Base-by-base conservation (phyloP, 1,140 invertebrate species). In the Musca vetustissima region DNA sequence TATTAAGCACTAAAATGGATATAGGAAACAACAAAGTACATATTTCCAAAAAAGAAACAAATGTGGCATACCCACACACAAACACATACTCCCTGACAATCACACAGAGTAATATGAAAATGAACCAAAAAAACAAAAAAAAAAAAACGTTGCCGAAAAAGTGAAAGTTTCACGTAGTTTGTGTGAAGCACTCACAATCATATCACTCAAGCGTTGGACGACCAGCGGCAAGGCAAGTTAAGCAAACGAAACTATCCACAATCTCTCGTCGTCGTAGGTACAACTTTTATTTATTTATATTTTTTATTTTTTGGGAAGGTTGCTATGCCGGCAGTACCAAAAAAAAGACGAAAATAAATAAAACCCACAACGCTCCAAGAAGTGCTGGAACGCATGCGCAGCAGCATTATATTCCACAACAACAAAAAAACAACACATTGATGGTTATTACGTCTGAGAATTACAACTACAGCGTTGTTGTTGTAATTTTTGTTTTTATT, bases 91-190 rank as follows among this genome's bases (percentile, higher is more conserved):
- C 36, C 11, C 28, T 28, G 28, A 28, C 28, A 28, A 3, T 28
- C 11, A 13, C 6, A 32, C 28, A 32, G 4, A 9, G 36, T 13
- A 13, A 13, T 13, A 70, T 50, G 67, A 71, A 67, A 69, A 59
- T 22, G 4, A 59, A 67, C 72, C n/a, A n/a, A n/a, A 74, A 74
- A 73, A 76, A 73, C 73, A 68, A 76, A 78, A 69, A 75, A 73
- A 78, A 73, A 79, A 79, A 78, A 74, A 76, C 75, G 76, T 75
- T 80, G 78, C 78, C 78, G 78, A 80, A 80, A 80, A 80, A 80
- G 78, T 80, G 78, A 80, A 80, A 80, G 78, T 80, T 79, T 69
- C 43, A 59, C 55, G 55, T 59, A 59, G 24, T 28, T 59, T 59
- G 22, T 55, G 25, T 19, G 21, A 52, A 22, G 49, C 21, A 52